Evolutionary conservation across 1,140 invertebrate genomes (phyloP).

Genomic region (Pomacea maculata): DNA sequence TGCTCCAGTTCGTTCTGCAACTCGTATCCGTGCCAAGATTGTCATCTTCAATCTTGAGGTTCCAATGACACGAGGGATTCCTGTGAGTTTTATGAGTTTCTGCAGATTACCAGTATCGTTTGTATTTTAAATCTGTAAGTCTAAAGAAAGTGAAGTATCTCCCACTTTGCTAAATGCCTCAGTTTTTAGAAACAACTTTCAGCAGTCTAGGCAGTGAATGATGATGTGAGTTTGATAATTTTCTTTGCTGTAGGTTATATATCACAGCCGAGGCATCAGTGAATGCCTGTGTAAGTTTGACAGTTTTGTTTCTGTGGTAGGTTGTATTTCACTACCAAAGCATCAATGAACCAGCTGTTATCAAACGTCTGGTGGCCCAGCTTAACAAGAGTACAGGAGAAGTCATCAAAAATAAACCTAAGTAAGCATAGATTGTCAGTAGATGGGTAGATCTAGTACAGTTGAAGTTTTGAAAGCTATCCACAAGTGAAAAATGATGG

Average conservation of each 20-base stretch:
- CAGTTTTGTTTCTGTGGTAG: constrained; percentile 54
- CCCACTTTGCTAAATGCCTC: too few relatives aligned
- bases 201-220: background rate
- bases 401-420: constrained; percentile 87
- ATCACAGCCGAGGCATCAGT: constrained; percentile 90
- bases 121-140: too few relatives aligned
- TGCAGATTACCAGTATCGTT: too few relatives aligned
- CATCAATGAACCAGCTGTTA: constrained; percentile 85
- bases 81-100: constrained; percentile 68
- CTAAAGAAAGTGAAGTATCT: too few relatives aligned
- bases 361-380: constrained; percentile 85
- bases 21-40: constrained; percentile 87
- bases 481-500: too few relatives aligned
- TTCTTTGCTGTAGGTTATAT: constrained; percentile 70
- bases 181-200: background rate
- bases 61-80: constrained; percentile 90
- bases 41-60: constrained; percentile 92
- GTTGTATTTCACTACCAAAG: constrained; percentile 92
- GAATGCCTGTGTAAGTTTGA: constrained; percentile 72
- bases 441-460: too few relatives aligned
- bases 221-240: background rate
- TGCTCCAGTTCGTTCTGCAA: constrained; percentile 80
- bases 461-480: too few relatives aligned
- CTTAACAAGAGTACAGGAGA: constrained; percentile 93
- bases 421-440: constrained; percentile 61